A percentile compares a stretch with the other conserved stretches of the same genome.
Evolutionary conservation across 2,113 vertebrate species (phyloP).

Genomic region (Baryphthengus martii): DNA sequence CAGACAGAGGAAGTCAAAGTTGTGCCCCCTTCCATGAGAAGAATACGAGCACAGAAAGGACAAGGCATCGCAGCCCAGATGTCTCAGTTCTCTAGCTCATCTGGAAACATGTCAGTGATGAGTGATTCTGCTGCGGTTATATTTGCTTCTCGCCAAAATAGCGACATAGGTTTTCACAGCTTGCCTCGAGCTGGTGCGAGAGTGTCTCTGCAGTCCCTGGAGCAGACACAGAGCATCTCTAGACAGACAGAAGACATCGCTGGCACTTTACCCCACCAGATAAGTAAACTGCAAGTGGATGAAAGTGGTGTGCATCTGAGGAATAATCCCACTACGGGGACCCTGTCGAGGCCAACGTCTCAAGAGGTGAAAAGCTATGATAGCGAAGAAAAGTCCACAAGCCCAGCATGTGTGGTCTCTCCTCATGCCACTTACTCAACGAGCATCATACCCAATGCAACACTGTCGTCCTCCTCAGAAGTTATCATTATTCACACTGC

Average conservation of each 20-base stretch:
- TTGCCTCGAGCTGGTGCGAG: slow-evolving; percentile 85
- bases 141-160: slow-evolving; percentile 74
- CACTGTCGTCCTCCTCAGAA: slow-evolving; percentile 83
- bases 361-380: slow-evolving; percentile 82
- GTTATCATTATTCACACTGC: slow-evolving; percentile 82
- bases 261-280: slow-evolving; percentile 68
- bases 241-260: slow-evolving; percentile 71
- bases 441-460: slow-evolving; percentile 89
- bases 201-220: slow-evolving; percentile 82
- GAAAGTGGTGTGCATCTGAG: slow-evolving; percentile 78
- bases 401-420: slow-evolving; percentile 83
- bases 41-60: slow-evolving; percentile 92
- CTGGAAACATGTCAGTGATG: slow-evolving; percentile 88
- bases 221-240: slow-evolving; percentile 73
- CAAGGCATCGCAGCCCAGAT: slow-evolving; percentile 95
- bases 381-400: slow-evolving; percentile 69
- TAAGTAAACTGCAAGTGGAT: slow-evolving; percentile 78
- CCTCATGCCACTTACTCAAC: slow-evolving; percentile 88
- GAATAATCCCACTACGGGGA: slow-evolving; percentile 58
- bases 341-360: slow-evolving; percentile 79
- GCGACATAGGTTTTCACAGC: slow-evolving; percentile 85
- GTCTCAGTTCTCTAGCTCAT: slow-evolving; percentile 87
- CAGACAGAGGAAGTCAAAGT: slow-evolving; percentile 92
- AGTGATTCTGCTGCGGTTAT: slow-evolving; percentile 79
- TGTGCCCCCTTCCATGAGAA: slow-evolving; percentile 91